Base-by-base conservation (phyloP, 2,888 invertebrate genomes). In the Temnothorax rugatulus region DNA sequence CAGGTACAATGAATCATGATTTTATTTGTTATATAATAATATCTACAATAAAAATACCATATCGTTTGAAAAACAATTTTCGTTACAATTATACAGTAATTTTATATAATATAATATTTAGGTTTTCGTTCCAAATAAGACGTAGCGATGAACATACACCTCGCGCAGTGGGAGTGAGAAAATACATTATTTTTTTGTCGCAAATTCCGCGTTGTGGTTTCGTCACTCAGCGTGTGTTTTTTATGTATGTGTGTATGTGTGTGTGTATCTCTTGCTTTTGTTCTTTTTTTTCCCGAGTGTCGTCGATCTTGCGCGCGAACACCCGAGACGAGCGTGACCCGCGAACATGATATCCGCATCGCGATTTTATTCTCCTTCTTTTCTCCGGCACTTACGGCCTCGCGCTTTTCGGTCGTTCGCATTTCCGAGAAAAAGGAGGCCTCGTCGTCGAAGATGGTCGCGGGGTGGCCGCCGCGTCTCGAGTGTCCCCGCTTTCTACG, bases 21-120 rank as follows among this genome's bases (percentile, higher is more conserved):
- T 93, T 94, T 94, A 94, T 94, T 94, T 92, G 93, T 94, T 94
- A 94, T 94, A 93, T 93, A 94, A 94, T 94, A 94, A 94, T 94
- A 94, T 94, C 94, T 94, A 94, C 94, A 94, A 94, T 94, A 94
- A 94, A 94, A 94, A 94, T 94, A 94, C 94, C 94, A 94, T 94
- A 94, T 94, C 93, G 94, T 94, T 94, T 94, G 93, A 94, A 94
- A 94, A 94, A 94, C 94, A 94, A 94, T 94, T 94, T 93, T 93
- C 94, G 92, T 94, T 94, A 94, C 93, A 94, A 94, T 94, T 94
- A 94, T 94, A 94, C 93, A 94, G 93, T 94, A 92, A 94, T 93
- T 93, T 94, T 92, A 93, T 92, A 93, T 93, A 93, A 93, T 93
- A 93, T 93, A 93, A 93, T 93, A 93, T 93, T 92, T 92, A 92